These are phyloP conservation scores for Rotaria macrura DNA, from an alignment of 2,888 invertebrate species.

Conservation along the genomic window DNA sequence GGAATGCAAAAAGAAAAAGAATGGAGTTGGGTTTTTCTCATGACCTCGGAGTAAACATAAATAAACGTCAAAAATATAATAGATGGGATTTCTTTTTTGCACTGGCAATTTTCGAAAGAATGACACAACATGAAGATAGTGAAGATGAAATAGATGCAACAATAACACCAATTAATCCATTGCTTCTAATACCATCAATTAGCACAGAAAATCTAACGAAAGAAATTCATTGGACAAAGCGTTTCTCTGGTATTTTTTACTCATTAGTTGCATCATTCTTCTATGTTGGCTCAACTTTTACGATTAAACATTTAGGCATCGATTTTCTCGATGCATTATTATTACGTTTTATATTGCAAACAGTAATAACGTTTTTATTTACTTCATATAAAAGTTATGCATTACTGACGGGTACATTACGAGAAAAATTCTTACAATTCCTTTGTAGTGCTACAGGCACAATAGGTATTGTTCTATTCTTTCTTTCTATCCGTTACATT, in stretches of 20 bases:
- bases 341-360: neutral
- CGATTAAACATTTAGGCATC: neutral
- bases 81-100: too few species aligned
- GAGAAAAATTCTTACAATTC: neutral
- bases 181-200: neutral
- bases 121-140: neutral
- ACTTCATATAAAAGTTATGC: neutral
- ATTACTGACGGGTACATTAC: neutral
- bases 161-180: neutral
- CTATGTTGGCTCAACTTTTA: neutral
- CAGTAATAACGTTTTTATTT: neutral
- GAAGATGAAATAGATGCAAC: neutral
- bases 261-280: neutral
- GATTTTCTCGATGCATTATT: slow-evolving; percentile 6
- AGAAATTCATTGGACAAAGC: neutral
- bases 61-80: too few species aligned
- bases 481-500: neutral
- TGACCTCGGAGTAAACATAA: too few species aligned
- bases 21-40: too few species aligned
- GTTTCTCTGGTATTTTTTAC: neutral
- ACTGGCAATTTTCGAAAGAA: neutral
- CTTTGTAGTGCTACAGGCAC: neutral
- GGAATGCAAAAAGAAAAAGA: too few species aligned
- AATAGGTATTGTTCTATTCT: neutral
- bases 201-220: neutral